These are phyloP conservation scores for Perca fluviatilis DNA, from an alignment of 2,113 vertebrate genomes.

Conservation along the genomic window DNA sequence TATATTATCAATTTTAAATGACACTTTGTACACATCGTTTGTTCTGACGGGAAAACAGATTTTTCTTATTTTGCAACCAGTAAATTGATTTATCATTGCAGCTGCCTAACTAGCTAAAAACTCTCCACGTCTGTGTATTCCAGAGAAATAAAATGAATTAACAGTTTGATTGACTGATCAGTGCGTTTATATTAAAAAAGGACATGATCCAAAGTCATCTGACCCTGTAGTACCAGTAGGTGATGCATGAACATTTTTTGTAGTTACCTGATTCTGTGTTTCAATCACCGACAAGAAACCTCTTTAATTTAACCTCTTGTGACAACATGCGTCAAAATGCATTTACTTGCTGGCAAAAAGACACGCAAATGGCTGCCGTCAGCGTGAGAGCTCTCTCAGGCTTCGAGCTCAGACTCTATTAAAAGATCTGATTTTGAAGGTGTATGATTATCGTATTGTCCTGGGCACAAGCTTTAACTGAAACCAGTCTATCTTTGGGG, in stretches of 20 bases:
- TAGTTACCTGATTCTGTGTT: constrained; percentile 4
- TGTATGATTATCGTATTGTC: neutral
- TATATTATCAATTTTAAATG: constrained; percentile 83
- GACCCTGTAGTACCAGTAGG: constrained; percentile 76
- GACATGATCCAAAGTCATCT: constrained; percentile 44
- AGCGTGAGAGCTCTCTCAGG: constrained; percentile 10
- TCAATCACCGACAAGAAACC: constrained; percentile 13
- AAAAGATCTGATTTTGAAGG: neutral
- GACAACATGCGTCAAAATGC: constrained; percentile 3
- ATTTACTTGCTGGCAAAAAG: constrained; percentile 16
- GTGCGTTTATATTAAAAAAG: constrained; percentile 55
- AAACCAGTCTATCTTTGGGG: constrained; percentile 5
- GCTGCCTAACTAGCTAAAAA: constrained; percentile 78
- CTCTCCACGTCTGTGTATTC: constrained; percentile 22
- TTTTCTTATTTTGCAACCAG: constrained; percentile 76
- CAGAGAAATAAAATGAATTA: constrained; percentile 40
- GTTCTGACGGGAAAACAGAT: constrained; percentile 72
- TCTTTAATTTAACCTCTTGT: neutral
- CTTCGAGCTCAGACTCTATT: constrained; percentile 4
- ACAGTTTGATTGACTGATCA: constrained; percentile 49
- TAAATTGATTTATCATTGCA: constrained; percentile 79
- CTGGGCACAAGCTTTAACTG: neutral
- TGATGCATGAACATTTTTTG: constrained; percentile 32
- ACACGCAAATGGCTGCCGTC: neutral
- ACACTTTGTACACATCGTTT: constrained; percentile 84